Evolutionary conservation across 2,797 vertebrate genomes (phyloP).

Genomic region (Odontamblyopus rebecca): DNA sequence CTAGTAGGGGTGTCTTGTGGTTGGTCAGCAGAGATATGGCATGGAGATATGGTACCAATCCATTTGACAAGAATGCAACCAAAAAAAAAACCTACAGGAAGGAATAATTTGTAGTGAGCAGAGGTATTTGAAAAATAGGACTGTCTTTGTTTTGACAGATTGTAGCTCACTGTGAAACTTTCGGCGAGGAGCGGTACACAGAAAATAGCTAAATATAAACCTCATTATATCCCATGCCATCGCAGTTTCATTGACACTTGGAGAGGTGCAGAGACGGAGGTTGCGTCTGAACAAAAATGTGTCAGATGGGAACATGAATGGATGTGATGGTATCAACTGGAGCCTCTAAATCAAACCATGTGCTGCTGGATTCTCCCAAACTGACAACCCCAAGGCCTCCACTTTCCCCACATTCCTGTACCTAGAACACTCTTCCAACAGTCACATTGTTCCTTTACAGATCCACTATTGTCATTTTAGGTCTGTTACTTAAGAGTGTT

Average conservation of each 20-base stretch:
- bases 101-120: constrained; percentile 51
- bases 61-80: constrained; percentile 32
- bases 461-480: background rate
- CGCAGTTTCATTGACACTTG: constrained; percentile 58
- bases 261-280: constrained; percentile 52
- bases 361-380: constrained; percentile 27
- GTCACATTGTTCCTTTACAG: background rate
- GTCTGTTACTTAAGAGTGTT: constrained; percentile 2
- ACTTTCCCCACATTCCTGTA: background rate
- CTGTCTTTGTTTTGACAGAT: constrained; percentile 67
- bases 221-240: constrained; percentile 60
- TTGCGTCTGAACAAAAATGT: constrained; percentile 59
- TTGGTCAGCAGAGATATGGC: constrained; percentile 40
- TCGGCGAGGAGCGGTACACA: constrained; percentile 39
- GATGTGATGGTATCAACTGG: constrained; percentile 54
- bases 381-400: constrained; percentile 32
- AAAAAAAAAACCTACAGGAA: constrained; percentile 1
- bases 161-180: constrained; percentile 53
- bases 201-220: constrained; percentile 67
- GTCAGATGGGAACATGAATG: constrained; percentile 60
- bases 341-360: constrained; percentile 45
- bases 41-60: constrained; percentile 38
- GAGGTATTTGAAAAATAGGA: constrained; percentile 38
- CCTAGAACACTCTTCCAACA: constrained; percentile 21
- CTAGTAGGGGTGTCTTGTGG: constrained; percentile 19